phyloP scores from a whole-genome alignment of 2,797 vertebrate species.

The Apogon talboti region DNA sequence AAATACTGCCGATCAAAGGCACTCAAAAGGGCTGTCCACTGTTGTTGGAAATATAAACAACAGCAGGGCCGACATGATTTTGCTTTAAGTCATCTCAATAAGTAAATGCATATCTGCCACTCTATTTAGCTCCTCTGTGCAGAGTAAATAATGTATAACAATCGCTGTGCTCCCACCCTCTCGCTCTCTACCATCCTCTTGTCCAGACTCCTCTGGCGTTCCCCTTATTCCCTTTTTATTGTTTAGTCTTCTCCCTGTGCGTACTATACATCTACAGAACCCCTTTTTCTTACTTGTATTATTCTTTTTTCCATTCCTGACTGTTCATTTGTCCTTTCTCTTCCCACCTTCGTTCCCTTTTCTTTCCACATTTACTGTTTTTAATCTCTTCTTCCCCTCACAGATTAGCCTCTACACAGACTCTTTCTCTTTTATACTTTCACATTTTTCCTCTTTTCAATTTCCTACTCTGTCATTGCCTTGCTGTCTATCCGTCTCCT shows the following conservation, averaged over 20 bases:
- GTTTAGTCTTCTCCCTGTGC: constrained; percentile 7
- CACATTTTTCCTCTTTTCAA: constrained; percentile 11
- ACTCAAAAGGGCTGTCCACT: constrained; percentile 16
- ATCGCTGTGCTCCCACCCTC: constrained; percentile 45
- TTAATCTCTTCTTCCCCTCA: constrained; percentile 3
- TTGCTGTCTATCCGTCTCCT: constrained; percentile 21
- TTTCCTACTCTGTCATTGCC: constrained; percentile 12
- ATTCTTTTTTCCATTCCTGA: neutral
- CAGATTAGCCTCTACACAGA: constrained; percentile 15
- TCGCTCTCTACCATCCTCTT: constrained; percentile 26
- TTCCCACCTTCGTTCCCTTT: constrained; percentile 3
- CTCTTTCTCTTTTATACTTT: constrained; percentile 23
- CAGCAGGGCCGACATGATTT: constrained; percentile 59
- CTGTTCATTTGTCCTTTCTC: constrained; percentile 1
- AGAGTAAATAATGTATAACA: constrained; percentile 72
- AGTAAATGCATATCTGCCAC: constrained; percentile 74
- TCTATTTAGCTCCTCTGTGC: constrained; percentile 63
- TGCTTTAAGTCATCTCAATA: constrained; percentile 70
- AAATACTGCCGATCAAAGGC: neutral
- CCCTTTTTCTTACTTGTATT: neutral
- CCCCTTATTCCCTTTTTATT: constrained; percentile 21
- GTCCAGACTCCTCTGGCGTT: constrained; percentile 21
- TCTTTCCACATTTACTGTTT: neutral
- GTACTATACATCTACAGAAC: neutral
- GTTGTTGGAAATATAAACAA: constrained; percentile 44